Evolutionary conservation across 1,140 invertebrate species (phyloP).

Genomic region (Triops longicaudatus): DNA sequence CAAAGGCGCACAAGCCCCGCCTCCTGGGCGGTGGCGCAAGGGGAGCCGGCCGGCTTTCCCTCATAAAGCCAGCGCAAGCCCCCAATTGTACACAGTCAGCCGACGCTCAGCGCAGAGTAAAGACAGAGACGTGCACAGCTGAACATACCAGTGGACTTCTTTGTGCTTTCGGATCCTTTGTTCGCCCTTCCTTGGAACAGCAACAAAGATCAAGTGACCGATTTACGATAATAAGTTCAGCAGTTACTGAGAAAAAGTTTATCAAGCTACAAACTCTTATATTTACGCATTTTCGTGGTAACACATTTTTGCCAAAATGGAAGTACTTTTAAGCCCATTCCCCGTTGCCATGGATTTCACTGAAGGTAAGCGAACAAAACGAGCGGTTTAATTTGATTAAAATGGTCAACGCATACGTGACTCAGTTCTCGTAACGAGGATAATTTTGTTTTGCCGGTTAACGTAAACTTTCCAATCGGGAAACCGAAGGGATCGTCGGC

Average conservation of each 20-base stretch:
- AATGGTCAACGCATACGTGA: not conserved
- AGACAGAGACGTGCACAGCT: not conserved
- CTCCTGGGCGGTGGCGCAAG: not conserved
- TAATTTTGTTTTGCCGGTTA: not conserved
- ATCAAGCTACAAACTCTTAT: not conserved
- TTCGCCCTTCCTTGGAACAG: not conserved
- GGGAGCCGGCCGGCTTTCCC: not conserved
- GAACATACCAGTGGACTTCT: not conserved
- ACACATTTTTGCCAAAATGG: not conserved
- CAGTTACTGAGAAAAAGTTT: no score
- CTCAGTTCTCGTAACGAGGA: not conserved
- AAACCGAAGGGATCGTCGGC: not conserved
- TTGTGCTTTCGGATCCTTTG: not conserved
- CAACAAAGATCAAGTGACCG: constrained; percentile 1
- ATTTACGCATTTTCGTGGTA: not conserved
- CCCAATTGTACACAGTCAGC: not conserved
- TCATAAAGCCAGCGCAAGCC: not conserved
- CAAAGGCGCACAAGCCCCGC: not conserved
- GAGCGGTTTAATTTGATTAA: not conserved
- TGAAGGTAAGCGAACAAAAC: constrained; percentile 18
- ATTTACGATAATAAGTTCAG: not conserved
- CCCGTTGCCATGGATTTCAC: constrained; percentile 18
- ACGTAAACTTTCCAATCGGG: not conserved
- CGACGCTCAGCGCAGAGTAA: not conserved
- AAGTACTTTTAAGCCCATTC: constrained; percentile 5